phyloP scores from a whole-genome alignment of 2,113 vertebrate genomes.

The Malurus alboscapulatus region DNA sequence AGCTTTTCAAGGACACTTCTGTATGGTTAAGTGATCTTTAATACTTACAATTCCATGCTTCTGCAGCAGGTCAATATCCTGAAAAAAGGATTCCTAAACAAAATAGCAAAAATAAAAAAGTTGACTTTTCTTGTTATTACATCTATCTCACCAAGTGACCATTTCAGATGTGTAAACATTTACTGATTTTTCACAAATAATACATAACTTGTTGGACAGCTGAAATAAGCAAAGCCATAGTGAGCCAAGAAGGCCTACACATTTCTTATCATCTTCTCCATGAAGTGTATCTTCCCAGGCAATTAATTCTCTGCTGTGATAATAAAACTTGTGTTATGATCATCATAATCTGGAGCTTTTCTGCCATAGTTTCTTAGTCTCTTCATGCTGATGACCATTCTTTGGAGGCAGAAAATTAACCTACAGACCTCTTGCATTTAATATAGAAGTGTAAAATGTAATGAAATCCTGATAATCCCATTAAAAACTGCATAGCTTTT shows the following conservation, averaged over 20 bases:
- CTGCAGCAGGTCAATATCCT: constrained; percentile 95
- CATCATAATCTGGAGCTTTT: not conserved
- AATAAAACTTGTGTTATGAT: not conserved
- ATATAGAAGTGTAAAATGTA: not conserved
- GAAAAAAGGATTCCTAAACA: constrained; percentile 92
- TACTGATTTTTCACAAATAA: not conserved
- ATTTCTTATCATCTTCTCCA: not conserved
- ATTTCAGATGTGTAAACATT: constrained; percentile 1
- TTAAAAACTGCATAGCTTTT: not conserved
- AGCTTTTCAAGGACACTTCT: not conserved
- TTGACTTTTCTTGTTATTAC: constrained; percentile 7
- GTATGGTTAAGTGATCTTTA: not conserved
- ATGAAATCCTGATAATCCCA: not conserved
- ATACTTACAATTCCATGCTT: constrained; percentile 97
- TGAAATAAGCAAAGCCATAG: not conserved
- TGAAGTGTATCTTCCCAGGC: not conserved
- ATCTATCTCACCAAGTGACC: not conserved
- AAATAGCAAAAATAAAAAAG: not conserved
- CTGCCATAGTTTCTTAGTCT: not conserved
- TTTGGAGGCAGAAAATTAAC: not conserved
- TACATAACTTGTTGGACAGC: not conserved
- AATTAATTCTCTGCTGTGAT: not conserved
- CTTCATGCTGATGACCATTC: not conserved
- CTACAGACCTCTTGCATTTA: not conserved
- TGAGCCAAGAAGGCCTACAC: not conserved